A percentile compares a stretch with the other conserved stretches of the same genome.
Conservation (phyloP, 2,888 invertebrate genomes). For the Hemicrepidius hirtus region DNA sequence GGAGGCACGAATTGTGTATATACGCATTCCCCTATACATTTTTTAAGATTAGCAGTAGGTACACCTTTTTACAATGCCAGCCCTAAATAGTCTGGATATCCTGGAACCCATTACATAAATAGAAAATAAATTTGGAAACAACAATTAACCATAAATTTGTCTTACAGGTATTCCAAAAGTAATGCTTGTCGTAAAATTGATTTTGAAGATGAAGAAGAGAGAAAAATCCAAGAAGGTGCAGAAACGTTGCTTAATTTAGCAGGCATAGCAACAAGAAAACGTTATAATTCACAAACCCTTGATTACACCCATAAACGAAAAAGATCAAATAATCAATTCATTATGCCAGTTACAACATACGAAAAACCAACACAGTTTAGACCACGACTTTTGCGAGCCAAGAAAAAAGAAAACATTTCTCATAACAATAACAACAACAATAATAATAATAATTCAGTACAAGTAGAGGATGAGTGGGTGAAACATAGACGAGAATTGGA, state of each 20-base stretch:
- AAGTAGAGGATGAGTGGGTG: slow-evolving; percentile 66
- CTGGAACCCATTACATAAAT: too few relatives aligned
- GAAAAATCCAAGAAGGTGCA: slow-evolving; percentile 85
- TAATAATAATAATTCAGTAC: slow-evolving; percentile 61
- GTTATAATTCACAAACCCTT: slow-evolving; percentile 58
- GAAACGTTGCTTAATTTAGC: slow-evolving; percentile 86
- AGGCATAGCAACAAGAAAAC: slow-evolving; percentile 72
- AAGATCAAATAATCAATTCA: slow-evolving; percentile 39
- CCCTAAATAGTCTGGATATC: too few relatives aligned
- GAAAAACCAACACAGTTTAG: slow-evolving; percentile 67
- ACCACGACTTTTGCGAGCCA: slow-evolving; percentile 66
- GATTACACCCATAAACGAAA: slow-evolving; percentile 45
- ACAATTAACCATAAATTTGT: too few relatives aligned
- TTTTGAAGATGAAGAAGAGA: slow-evolving; percentile 79
- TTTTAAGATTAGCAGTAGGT: too few relatives aligned
- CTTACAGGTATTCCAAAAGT: slow-evolving; percentile 42
- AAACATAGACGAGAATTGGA: slow-evolving; percentile 68
- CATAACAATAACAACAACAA: slow-evolving; percentile 58
- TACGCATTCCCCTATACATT: too few relatives aligned
- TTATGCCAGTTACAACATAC: slow-evolving; percentile 51
- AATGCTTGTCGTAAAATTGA: slow-evolving; percentile 64
- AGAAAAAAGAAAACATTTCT: slow-evolving; percentile 64
- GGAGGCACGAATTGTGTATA: too few relatives aligned
- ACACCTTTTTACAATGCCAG: too few relatives aligned
- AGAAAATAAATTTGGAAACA: too few relatives aligned